Evolutionary conservation across 2,113 vertebrate species (phyloP), one percentile per base, ranked within the genome.

Genomic region (Mormoops blainvillei): DNA sequence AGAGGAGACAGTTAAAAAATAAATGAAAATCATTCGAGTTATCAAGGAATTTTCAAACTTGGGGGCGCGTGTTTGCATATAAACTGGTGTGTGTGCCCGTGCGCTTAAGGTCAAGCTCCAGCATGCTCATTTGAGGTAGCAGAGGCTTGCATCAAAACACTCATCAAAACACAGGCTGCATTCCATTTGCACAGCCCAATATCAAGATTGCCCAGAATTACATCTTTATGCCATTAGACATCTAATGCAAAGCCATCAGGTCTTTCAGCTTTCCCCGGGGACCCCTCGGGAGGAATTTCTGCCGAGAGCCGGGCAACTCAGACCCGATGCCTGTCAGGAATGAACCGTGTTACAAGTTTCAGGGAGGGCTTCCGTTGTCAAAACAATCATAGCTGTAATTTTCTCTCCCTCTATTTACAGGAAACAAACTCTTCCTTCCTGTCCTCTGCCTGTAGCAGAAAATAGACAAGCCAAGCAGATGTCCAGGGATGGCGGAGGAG

Each of bases 381-480:
- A 98, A 98, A 98, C 98, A 99, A 98, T 97, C 97, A 98, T 97
- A 94, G 96, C 98, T 98, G 97, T 98, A 97, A 97, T 98, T 98
- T 98, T 98, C 98, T 98, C 92, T 98, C 98, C 94, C 92, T 98
- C 94, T 99, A 98, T 98, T 98, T 98, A 97, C 98, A 98, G 98
- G 98, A 99, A 99, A 98, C 4, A 10, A 98, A 96, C 82, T 89
- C 97, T 99, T 98, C 98, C 98, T 99, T 98, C 98, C 98, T 98
- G 97, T 97, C 92, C 78, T 96, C 95, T 97, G 97, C 93, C 92
- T 76, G 96, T 95, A 96, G 97, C 96, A 98, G 97, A 99, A 98
- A 98, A 98, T 92, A 99, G 97, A 97, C 97, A 97, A 92, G 78
- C 63, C 48, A 92, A 97, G 95, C 97, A 96, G 96, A 96, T 96